Percentiles rank a stretch among this genome's conserved stretches.
phyloP scores from a whole-genome alignment of 1,140 invertebrate species.

The Zelostemma sp. region DNA sequence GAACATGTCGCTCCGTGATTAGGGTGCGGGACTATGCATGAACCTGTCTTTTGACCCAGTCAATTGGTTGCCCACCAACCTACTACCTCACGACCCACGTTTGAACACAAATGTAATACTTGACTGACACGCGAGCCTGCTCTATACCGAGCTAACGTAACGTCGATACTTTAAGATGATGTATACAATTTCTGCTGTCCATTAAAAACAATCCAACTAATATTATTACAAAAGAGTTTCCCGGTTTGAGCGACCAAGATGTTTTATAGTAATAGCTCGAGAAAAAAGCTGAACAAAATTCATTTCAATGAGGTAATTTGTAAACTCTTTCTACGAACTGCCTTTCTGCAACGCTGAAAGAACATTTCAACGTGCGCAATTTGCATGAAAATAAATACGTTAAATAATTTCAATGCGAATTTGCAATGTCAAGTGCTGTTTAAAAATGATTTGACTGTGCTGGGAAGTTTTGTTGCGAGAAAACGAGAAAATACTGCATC shows the following conservation, averaged over 20 bases:
- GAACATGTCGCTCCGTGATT: conserved; percentile 27
- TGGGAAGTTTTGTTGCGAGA: not conserved
- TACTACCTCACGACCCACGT: conserved; percentile 15
- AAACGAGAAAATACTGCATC: conserved; percentile 13
- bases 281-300: too few species aligned
- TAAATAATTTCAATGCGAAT: not conserved
- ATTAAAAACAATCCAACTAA: too few species aligned
- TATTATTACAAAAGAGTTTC: too few species aligned
- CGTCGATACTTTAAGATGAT: conserved; percentile 1
- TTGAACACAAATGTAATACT: conserved; percentile 29
- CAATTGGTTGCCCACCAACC: conserved; percentile 15
- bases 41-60: conserved; percentile 44
- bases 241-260: too few species aligned
- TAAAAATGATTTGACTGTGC: conserved; percentile 4
- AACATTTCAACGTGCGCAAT: not conserved
- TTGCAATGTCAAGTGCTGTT: not conserved
- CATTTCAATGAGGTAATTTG: not conserved
- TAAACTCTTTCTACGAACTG: not conserved
- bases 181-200: too few species aligned
- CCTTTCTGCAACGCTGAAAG: not conserved
- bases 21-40: conserved; percentile 42
- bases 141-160: conserved; percentile 2
- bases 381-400: not conserved
- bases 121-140: conserved; percentile 35
- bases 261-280: too few species aligned